Conservation (phyloP, 2,113 vertebrate genomes). For the Mola mola region DNA sequence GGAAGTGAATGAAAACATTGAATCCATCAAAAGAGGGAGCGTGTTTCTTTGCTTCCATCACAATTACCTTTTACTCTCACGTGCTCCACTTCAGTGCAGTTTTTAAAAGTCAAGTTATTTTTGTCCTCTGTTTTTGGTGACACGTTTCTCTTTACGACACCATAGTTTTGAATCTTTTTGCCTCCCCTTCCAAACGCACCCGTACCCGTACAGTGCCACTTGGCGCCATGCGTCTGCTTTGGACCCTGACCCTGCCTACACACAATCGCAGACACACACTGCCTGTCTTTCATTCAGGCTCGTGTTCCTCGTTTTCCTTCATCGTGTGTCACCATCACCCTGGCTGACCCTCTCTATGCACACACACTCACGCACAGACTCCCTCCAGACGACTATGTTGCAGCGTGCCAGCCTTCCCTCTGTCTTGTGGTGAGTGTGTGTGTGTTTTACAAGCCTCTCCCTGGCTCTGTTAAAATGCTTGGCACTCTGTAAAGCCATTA, state of each 20-base stretch:
- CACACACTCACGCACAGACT: slow-evolving; percentile 42
- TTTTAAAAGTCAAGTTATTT: background rate
- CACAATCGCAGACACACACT: slow-evolving; percentile 59
- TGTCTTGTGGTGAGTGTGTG: slow-evolving; percentile 67
- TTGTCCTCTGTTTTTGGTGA: slow-evolving; percentile 19
- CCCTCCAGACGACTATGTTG: slow-evolving; percentile 57
- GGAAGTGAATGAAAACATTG: no score
- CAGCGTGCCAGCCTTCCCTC: slow-evolving; percentile 62
- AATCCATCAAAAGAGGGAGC: no score
- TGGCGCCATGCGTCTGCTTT: slow-evolving; percentile 59
- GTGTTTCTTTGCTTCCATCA: slow-evolving; percentile 10
- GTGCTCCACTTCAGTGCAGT: slow-evolving; percentile 6
- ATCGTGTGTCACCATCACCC: slow-evolving; percentile 70
- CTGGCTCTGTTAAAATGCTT: slow-evolving; percentile 73
- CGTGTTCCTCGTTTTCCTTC: slow-evolving; percentile 61
- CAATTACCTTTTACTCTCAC: slow-evolving; percentile 10
- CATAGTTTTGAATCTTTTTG: slow-evolving; percentile 40
- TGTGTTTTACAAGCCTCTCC: slow-evolving; percentile 69
- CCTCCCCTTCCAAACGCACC: slow-evolving; percentile 49
- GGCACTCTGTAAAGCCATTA: slow-evolving; percentile 73
- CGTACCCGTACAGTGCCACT: slow-evolving; percentile 52
- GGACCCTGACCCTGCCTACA: slow-evolving; percentile 48
- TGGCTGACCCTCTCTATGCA: slow-evolving; percentile 59
- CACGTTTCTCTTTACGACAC: slow-evolving; percentile 52
- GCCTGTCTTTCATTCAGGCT: slow-evolving; percentile 60